Base-by-base conservation (phyloP, 2,888 invertebrate species). In the Lycocerus yunnanus region DNA sequence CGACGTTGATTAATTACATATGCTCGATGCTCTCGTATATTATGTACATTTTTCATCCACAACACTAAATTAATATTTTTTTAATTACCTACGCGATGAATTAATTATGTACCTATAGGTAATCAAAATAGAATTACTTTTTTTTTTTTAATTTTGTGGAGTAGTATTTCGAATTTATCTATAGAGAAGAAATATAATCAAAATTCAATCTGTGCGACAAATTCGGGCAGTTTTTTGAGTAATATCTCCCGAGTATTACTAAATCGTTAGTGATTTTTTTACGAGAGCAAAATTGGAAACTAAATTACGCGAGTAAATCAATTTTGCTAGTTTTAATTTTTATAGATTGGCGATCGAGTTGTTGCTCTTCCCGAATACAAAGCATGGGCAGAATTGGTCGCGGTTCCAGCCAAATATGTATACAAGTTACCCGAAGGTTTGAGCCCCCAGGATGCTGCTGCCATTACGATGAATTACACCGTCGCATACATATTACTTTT, bases 371-470 rank as follows among this genome's bases (percentile, higher is more conserved):
- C 95, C 1, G 95, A 96, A 87, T 94, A 93, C 88, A 90, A 90
- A 81, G 95, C 95, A 2, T 97, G 96, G 96, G 94, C 96, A 8
- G 96, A 96, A 88, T 88, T 94, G 76, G 95, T 95, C 8, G 89
- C 92, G 1, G 94, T 95, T 16, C 93, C 95, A 2, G 92, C 93
- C n/a, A 92, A 93, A 84, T 92, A 92, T 82, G 95, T 95, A 78
- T 96, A 93, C 88, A 91, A 91, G 71, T 88, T 95, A 82, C 95
- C 95, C 15, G 90, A 90, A 68, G 92, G 91, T 78, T 92, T 96
- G 91, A 90, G 90, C 27, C 93, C 92, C 76, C 88, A 93, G 85
- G 95, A 96, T 82, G 96, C 95, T 1, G 94, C 94, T 6, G 95
- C 95, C 15, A 90, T 95, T 82, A 93, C 95, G 79, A 93, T 96